Conservation (phyloP, 2,113 vertebrate genomes). For the Tricholaema leucomelas region DNA sequence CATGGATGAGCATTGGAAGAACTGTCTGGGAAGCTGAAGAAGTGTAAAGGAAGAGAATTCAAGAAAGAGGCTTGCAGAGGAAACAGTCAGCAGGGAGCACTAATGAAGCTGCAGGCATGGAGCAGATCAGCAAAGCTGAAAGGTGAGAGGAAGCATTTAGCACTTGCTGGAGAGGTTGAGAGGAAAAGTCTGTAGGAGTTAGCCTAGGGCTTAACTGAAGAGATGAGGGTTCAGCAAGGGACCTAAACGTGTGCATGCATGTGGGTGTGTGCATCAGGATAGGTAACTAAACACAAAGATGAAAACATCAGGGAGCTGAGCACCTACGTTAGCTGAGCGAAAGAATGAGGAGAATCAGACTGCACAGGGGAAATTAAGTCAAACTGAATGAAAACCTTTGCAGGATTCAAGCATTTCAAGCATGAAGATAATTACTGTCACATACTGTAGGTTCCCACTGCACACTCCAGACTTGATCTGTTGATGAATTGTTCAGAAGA, state of each 20-base stretch:
- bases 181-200: neutral
- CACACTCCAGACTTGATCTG: neutral
- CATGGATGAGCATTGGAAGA: neutral
- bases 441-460: neutral
- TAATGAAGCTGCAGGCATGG: neutral
- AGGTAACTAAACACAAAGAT: neutral
- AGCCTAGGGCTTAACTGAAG: neutral
- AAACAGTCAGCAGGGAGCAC: neutral
- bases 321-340: neutral
- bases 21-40: neutral
- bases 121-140: neutral
- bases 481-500: neutral
- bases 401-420: neutral
- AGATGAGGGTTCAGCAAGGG: neutral
- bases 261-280: neutral
- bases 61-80: neutral
- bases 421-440: neutral
- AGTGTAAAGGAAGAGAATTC: neutral
- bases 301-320: neutral
- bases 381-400: neutral
- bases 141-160: rapidly evolving
- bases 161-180: neutral
- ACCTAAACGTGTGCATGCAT: neutral
- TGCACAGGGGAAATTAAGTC: neutral
- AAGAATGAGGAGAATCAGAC: neutral